phyloP scores from a whole-genome alignment of 2,888 invertebrate genomes.

The Drosophila hamatofila region DNA sequence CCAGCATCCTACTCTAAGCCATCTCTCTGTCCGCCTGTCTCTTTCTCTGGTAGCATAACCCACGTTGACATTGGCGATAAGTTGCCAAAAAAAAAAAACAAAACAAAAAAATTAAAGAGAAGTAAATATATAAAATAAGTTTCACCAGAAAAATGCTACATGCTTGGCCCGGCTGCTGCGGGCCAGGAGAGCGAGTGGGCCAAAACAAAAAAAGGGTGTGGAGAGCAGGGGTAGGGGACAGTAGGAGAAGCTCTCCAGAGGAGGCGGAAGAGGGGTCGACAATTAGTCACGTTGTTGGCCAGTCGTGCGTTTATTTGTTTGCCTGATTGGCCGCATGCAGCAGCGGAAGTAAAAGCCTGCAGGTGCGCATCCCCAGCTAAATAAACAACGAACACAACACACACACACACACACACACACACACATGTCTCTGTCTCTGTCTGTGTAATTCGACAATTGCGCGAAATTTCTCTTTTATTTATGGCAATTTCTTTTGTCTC shows the following conservation, averaged over 20 bases:
- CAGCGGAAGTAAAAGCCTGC: constrained; percentile 78
- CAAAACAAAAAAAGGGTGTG: background rate
- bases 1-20: constrained; percentile 62
- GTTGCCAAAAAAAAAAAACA: constrained; percentile 13
- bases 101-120: background rate
- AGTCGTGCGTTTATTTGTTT: constrained; percentile 70
- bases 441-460: constrained; percentile 64
- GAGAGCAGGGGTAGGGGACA: background rate
- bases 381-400: constrained; percentile 1
- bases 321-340: constrained; percentile 58
- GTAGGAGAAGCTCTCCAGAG: background rate
- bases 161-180: constrained; percentile 22
- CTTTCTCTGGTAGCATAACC: constrained; percentile 72
- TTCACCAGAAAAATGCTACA: constrained; percentile 77
- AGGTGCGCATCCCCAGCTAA: constrained; percentile 62
- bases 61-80: constrained; percentile 76
- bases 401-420: constrained; percentile 11
- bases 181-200: constrained; percentile 3
- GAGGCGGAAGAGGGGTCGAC: constrained; percentile 28
- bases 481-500: constrained; percentile 73
- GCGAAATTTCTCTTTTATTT: constrained; percentile 77
- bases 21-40: constrained; percentile 16
- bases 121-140: constrained; percentile 37
- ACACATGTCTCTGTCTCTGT: background rate
- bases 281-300: constrained; percentile 77